These are phyloP conservation scores for Phlogophora meticulosa DNA, from an alignment of 2,888 invertebrate species.

Conservation along the genomic window DNA sequence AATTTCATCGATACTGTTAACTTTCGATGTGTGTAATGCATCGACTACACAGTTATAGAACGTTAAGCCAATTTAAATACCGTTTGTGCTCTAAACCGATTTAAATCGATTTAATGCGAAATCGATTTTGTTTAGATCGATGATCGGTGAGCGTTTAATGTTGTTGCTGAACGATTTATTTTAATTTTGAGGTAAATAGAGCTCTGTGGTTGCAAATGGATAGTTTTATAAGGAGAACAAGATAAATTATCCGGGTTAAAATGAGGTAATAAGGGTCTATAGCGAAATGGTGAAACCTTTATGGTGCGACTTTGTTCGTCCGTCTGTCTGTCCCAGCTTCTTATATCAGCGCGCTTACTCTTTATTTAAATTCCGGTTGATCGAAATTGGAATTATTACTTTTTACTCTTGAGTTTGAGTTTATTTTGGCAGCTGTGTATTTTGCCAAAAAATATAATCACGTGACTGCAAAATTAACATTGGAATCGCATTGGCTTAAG, in stretches of 20 bases:
- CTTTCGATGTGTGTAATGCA: constrained; percentile 44
- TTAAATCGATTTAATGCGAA: constrained; percentile 59
- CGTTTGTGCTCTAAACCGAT: constrained; percentile 61
- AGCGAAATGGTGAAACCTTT: too few species aligned
- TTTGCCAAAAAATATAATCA: too few species aligned
- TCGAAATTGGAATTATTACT: too few species aligned
- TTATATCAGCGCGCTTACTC: too few species aligned
- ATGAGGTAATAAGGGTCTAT: too few species aligned
- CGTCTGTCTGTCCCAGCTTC: too few species aligned
- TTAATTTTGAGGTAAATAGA: constrained; percentile 34
- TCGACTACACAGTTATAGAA: constrained; percentile 49
- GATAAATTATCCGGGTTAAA: background rate
- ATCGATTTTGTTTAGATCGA: constrained; percentile 60
- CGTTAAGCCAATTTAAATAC: constrained; percentile 62
- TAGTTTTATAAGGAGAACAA: background rate
- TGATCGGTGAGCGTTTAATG: constrained; percentile 40
- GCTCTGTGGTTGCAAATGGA: background rate
- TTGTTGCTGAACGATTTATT: constrained; percentile 32
- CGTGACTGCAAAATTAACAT: too few species aligned
- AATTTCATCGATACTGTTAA: constrained; percentile 62
- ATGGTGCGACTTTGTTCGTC: too few species aligned
- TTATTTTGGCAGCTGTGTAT: too few species aligned
- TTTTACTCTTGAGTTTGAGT: too few species aligned
- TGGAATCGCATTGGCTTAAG: too few species aligned
- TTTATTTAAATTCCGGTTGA: too few species aligned